These are phyloP conservation scores for Danaus plexippus DNA, from an alignment of 1,140 invertebrate genomes.

Conservation along the genomic window DNA sequence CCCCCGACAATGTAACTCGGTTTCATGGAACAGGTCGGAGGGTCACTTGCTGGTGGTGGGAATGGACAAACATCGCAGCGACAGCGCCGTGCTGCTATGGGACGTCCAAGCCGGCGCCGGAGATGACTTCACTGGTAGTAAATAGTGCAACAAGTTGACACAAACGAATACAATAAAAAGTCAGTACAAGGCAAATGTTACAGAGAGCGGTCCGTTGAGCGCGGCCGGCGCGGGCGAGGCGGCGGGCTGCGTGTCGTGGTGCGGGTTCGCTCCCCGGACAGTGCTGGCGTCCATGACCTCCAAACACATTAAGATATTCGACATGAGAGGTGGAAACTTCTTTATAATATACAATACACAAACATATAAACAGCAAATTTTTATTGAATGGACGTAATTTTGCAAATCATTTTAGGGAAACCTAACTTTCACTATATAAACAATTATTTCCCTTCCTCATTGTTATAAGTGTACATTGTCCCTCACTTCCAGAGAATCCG, in stretches of 20 bases:
- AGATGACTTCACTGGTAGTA: slow-evolving; percentile 37
- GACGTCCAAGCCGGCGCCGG: slow-evolving; percentile 75
- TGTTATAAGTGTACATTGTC: too few species aligned
- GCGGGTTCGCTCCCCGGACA: slow-evolving; percentile 79
- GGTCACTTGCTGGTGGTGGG: slow-evolving; percentile 86
- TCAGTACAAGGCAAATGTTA: too few species aligned
- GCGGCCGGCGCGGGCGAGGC: slow-evolving; percentile 86
- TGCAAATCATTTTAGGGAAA: too few species aligned
- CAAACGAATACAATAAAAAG: too few species aligned
- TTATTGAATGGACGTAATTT: too few species aligned
- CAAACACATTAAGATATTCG: slow-evolving; percentile 92
- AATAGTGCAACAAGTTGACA: too few species aligned
- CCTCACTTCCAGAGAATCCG: slow-evolving; percentile 8
- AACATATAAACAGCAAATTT: neutral
- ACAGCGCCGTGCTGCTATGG: slow-evolving; percentile 86
- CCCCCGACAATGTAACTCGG: slow-evolving; percentile 86
- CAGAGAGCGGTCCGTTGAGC: slow-evolving; percentile 35
- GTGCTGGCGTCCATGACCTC: slow-evolving; percentile 90
- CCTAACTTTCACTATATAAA: too few species aligned
- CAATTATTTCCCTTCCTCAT: too few species aligned
- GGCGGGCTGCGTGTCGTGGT: slow-evolving; percentile 89
- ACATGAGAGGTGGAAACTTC: slow-evolving; percentile 83
- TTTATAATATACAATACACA: slow-evolving; percentile 6
- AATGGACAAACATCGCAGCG: slow-evolving; percentile 88
- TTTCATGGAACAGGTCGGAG: slow-evolving; percentile 92